phyloP scores from a whole-genome alignment of 2,113 vertebrate genomes.

The Scopus umbretta region DNA sequence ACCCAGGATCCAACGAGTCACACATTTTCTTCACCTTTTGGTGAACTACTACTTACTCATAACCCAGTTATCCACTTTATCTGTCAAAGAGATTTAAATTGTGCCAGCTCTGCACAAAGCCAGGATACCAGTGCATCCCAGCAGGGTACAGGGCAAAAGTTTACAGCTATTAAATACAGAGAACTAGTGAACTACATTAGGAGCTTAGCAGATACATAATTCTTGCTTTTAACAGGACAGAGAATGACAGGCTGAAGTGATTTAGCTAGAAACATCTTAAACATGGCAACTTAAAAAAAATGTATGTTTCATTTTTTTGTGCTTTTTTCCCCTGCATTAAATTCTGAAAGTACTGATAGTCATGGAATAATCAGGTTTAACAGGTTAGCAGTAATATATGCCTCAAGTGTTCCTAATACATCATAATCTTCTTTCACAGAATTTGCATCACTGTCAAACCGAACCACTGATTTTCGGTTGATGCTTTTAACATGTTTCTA shows the following conservation, averaged over 20 bases:
- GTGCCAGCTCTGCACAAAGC: conserved; percentile 27
- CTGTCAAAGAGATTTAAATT: conserved; percentile 44
- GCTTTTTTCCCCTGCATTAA: not conserved
- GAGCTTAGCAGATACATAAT: conserved; percentile 26
- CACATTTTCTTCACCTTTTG: conserved; percentile 31
- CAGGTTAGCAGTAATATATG: conserved; percentile 53
- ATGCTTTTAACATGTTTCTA: conserved; percentile 76
- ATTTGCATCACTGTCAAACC: conserved; percentile 62
- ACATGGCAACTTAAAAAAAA: not conserved
- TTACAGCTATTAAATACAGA: conserved; percentile 43
- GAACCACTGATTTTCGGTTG: conserved; percentile 44
- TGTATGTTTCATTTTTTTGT: not conserved
- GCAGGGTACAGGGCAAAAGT: conserved; percentile 34
- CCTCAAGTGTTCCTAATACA: conserved; percentile 36
- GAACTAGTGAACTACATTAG: conserved; percentile 6
- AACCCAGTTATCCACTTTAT: conserved; percentile 22
- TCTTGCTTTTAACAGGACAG: conserved; percentile 7
- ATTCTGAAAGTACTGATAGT: conserved; percentile 16
- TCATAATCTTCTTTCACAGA: conserved; percentile 53
- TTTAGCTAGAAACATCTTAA: conserved; percentile 29
- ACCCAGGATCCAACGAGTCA: conserved; percentile 5
- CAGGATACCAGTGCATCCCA: not conserved
- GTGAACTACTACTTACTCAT: conserved; percentile 51
- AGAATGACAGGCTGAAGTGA: conserved; percentile 7
- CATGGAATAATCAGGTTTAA: conserved; percentile 37